phyloP scores from a whole-genome alignment of 2,113 vertebrate species.

The Sebastes fasciatus region DNA sequence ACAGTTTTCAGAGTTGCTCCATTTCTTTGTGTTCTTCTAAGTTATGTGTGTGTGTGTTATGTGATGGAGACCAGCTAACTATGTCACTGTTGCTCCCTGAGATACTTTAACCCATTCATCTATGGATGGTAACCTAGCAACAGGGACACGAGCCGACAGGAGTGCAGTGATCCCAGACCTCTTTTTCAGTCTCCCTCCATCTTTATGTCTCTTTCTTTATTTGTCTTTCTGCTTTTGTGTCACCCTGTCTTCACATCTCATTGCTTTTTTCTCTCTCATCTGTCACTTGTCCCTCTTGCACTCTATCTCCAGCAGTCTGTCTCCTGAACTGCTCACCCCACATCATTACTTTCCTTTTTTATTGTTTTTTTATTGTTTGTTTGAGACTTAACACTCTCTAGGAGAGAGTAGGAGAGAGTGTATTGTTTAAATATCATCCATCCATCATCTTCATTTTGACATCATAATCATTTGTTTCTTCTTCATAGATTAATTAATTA shows the following conservation, averaged over 20 bases:
- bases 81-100: constrained; percentile 77
- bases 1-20: not conserved
- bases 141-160: constrained; percentile 64
- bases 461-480: not conserved
- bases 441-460: constrained; percentile 3
- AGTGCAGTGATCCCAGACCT: constrained; percentile 68
- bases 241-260: not conserved
- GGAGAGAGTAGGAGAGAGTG: not conserved
- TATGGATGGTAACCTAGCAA: constrained; percentile 78
- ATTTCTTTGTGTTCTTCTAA: no score
- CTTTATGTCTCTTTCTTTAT: constrained; percentile 36
- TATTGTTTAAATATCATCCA: constrained; percentile 7
- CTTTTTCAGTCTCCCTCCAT: constrained; percentile 53
- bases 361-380: not conserved
- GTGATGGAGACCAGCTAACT: constrained; percentile 71
- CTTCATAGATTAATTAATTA: constrained; percentile 1
- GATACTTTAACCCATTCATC: constrained; percentile 76
- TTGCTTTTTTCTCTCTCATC: not conserved
- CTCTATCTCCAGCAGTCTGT: constrained; percentile 8
- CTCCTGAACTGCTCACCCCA: not conserved
- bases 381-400: not conserved
- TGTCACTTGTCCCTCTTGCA: not conserved
- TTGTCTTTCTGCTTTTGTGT: constrained; percentile 33
- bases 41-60: constrained; percentile 28
- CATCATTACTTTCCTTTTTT: constrained; percentile 8